These are phyloP conservation scores for Sinhomidia bicolor DNA, from an alignment of 2,888 invertebrate species.

Conservation along the genomic window DNA sequence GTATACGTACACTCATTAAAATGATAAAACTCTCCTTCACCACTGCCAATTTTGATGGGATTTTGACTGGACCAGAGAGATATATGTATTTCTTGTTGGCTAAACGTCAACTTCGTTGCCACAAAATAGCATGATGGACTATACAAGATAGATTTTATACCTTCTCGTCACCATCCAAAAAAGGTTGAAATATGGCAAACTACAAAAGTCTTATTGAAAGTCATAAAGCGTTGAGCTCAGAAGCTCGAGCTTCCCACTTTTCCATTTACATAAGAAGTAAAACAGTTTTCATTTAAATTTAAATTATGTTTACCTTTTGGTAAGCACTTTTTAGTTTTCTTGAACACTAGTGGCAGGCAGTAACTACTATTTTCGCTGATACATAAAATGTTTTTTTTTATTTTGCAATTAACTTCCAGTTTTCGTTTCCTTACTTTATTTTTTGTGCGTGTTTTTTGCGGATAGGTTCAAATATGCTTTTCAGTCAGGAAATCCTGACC, in stretches of 20 bases:
- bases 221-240: slow-evolving; percentile 24
- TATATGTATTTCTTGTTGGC: slow-evolving; percentile 19
- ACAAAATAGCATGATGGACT: too few relatives aligned
- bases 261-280: not conserved
- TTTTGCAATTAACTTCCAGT: slow-evolving; percentile 61
- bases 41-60: not conserved
- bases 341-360: not conserved
- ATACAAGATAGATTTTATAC: not conserved
- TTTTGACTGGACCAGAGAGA: not conserved
- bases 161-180: not conserved
- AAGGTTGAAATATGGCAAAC: slow-evolving; percentile 41
- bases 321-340: not conserved
- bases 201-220: slow-evolving; percentile 36
- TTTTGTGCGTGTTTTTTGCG: slow-evolving; percentile 2
- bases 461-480: not conserved
- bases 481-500: not conserved
- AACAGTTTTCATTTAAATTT: not conserved
- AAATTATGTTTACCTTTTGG: not conserved
- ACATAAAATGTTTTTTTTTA: not conserved
- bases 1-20: not conserved
- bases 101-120: slow-evolving; percentile 25
- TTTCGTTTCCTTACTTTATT: slow-evolving; percentile 8
- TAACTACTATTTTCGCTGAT: not conserved
- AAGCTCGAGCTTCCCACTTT: slow-evolving; percentile 10
- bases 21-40: not conserved